These are phyloP conservation scores for Eurytoma californica DNA, from an alignment of 2,888 invertebrate species.

Conservation along the genomic window DNA sequence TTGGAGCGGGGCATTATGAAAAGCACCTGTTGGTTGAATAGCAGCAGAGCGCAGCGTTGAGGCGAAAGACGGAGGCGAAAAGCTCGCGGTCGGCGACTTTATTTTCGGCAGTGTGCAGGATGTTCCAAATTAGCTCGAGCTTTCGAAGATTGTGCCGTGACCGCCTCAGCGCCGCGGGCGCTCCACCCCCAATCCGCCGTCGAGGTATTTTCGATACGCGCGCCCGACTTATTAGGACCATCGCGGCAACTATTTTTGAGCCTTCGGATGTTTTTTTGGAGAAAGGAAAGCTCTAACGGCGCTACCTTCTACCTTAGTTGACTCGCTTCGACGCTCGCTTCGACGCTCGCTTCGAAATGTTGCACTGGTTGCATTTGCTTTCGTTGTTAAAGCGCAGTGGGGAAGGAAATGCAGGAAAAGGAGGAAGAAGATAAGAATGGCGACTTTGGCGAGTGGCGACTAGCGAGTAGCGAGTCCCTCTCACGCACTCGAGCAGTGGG, in stretches of 20 bases:
- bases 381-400: too few relatives aligned
- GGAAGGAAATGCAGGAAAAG: too few relatives aligned
- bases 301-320: too few relatives aligned
- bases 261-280: background rate
- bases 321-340: too few relatives aligned
- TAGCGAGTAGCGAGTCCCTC: background rate
- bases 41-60: background rate
- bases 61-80: background rate
- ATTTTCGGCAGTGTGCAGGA: conserved; percentile 51
- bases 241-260: conserved; percentile 2
- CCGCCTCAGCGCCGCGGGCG: background rate
- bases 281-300: background rate
- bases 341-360: background rate
- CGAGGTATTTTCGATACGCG: conserved; percentile 5
- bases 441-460: too few relatives aligned
- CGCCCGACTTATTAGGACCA: conserved; percentile 21
- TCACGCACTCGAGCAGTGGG: background rate
- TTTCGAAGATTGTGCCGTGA: background rate
- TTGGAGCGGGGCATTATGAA: too few relatives aligned
- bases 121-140: conserved; percentile 49
- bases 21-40: too few relatives aligned
- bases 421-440: too few relatives aligned
- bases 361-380: background rate
- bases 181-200: conserved; percentile 15
- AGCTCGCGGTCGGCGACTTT: conserved; percentile 4